phyloP scores from a whole-genome alignment of 2,113 vertebrate species.

The Archocentrus centrarchus region DNA sequence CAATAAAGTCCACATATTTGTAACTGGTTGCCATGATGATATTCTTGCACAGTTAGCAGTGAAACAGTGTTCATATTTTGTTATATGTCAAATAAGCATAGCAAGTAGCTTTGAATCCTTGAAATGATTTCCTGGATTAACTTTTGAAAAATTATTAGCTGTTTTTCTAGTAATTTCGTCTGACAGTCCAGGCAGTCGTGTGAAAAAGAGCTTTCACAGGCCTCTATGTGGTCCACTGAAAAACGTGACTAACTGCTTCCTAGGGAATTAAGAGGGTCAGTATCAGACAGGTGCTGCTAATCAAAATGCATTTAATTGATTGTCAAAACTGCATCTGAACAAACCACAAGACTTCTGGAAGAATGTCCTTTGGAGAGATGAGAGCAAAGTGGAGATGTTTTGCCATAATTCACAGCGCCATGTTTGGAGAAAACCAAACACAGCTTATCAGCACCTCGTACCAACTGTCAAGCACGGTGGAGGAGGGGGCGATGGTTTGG shows the following conservation, averaged over 20 bases:
- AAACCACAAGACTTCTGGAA: background rate
- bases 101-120: background rate
- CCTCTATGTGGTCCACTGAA: background rate
- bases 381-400: background rate
- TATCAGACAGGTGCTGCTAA: background rate
- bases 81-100: background rate
- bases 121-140: background rate
- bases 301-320: too few relatives aligned
- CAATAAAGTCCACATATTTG: background rate
- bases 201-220: background rate
- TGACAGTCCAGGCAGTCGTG: background rate
- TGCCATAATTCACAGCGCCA: background rate
- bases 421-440: background rate
- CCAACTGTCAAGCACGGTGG: background rate
- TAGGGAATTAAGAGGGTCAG: background rate
- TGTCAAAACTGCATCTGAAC: background rate
- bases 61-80: background rate
- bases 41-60: background rate
- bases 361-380: background rate
- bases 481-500: background rate
- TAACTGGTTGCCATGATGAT: background rate
- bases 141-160: background rate
- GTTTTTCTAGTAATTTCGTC: background rate
- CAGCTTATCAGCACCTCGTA: background rate
- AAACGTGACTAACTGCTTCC: too few relatives aligned